Evolutionary conservation across 2,113 vertebrate species (phyloP).

Genomic region (Haliaeetus leucogaster): DNA sequence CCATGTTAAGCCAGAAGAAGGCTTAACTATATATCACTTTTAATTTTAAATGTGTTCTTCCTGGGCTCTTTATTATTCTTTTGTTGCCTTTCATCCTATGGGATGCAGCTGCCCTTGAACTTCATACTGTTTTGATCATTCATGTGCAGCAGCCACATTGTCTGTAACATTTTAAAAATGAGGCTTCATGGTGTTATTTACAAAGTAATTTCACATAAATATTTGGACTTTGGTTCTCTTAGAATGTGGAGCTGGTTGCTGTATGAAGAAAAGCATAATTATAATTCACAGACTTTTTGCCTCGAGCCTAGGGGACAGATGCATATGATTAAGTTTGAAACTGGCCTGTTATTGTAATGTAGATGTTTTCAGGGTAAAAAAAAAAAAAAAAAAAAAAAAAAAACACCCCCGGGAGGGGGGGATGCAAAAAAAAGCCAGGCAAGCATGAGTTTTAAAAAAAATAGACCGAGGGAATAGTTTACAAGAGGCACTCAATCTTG

Average conservation of each 20-base stretch:
- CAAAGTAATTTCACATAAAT: conserved; percentile 71
- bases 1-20: neutral
- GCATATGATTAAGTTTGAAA: conserved; percentile 84
- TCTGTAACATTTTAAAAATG: conserved; percentile 75
- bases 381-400: neutral
- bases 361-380: conserved; percentile 76
- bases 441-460: conserved; percentile 47
- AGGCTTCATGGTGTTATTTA: conserved; percentile 71
- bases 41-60: conserved; percentile 75
- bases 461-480: conserved; percentile 61
- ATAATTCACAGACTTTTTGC: conserved; percentile 77
- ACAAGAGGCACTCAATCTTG: conserved; percentile 63
- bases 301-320: conserved; percentile 77
- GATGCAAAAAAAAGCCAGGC: neutral
- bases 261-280: conserved; percentile 77
- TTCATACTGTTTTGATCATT: conserved; percentile 78
- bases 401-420: too few species aligned
- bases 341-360: conserved; percentile 83
- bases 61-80: conserved; percentile 74
- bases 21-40: conserved; percentile 65
- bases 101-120: conserved; percentile 79
- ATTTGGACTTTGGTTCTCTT: conserved; percentile 68
- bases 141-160: conserved; percentile 77
- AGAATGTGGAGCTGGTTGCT: conserved; percentile 67
- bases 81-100: conserved; percentile 79